Conservation (phyloP, 2,888 invertebrate genomes). For the Hermaeophaga mercurialis region DNA sequence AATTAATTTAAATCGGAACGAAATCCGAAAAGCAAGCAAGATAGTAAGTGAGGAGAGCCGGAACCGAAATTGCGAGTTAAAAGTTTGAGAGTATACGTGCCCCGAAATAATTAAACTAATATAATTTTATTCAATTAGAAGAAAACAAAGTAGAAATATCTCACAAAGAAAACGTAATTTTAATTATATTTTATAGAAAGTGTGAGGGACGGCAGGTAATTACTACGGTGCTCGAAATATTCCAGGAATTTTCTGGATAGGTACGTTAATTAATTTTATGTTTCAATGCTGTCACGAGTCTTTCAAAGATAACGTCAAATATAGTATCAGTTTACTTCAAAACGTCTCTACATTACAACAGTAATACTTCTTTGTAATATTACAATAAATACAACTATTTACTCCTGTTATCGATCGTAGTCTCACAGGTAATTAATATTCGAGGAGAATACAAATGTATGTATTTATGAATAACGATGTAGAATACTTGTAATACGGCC, state of each 20-base stretch:
- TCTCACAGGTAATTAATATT: too few species aligned
- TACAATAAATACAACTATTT: too few species aligned
- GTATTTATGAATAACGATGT: too few species aligned
- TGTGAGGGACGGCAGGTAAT: constrained; percentile 5
- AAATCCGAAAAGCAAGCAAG: constrained; percentile 2
- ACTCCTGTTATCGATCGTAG: too few species aligned
- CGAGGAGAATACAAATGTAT: too few species aligned
- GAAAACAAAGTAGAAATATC: constrained; percentile 19
- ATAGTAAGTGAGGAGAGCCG: not conserved
- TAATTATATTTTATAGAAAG: constrained; percentile 18
- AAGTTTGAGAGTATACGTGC: constrained; percentile 15
- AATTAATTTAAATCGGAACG: not conserved
- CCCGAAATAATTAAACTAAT: constrained; percentile 29
- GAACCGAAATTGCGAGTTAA: not conserved
- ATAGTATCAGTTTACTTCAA: too few species aligned
- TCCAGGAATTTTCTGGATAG: constrained; percentile 9
- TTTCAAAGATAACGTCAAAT: too few species aligned
- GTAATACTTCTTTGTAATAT: too few species aligned
- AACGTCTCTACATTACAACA: too few species aligned
- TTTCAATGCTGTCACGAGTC: too few species aligned
- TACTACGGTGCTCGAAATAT: not conserved
- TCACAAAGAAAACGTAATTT: constrained; percentile 23
- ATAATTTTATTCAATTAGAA: constrained; percentile 24
- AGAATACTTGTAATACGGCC: too few species aligned
- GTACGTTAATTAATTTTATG: too few species aligned